Base-by-base conservation (phyloP, 2,113 vertebrate genomes). In the Stigmatopora nigra region DNA sequence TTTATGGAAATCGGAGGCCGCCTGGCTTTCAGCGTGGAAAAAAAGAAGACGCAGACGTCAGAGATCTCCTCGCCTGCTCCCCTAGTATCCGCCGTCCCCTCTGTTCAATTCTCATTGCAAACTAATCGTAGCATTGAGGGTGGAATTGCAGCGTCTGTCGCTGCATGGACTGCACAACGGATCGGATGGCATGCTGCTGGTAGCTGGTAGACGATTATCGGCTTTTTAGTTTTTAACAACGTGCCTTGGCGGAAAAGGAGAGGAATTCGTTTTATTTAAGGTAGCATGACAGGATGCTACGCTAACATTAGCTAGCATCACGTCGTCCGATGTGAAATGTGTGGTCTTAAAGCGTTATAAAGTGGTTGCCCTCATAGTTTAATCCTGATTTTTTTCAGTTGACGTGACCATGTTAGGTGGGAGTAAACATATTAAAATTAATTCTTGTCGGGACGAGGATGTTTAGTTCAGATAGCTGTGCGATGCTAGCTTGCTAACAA, bases 241-340 rank as follows among this genome's bases (percentile, higher is more conserved):
- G 89, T 86, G 89, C 88, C 89, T 90, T 91, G 89, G 91, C 91
- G 91, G 87, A 92, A 89, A 89, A 87, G 80, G 77, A 84, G 78
- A 81, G 86, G 83, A 90, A 89, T 89, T 88, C 71, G 73, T 90
- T 90, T 91, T 91, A 91, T 92, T 92, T 92, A 92, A 91, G 91
- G 91, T 92, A 91, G 91, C 91, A 88, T 92, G 90, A 87, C 77
- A 68, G 81, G 87, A 90, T 91, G 68, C 88, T 8, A 61, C 71
- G 2, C 65, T 84, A 85, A 81, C 84, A 61, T 35, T 67, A 71
- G 81, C 80, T 77, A 80, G 69, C 67, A 17, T 56, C 22, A 45
- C 61, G 68, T 67, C 67, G 45, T 17, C 44, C 38, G 60, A 56
- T 58, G 67, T 60, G 62, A 67, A 66, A 8, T 31, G 15, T n/a